phyloP scores from a whole-genome alignment of 2,888 invertebrate species.

The Dendrolimus houi region DNA sequence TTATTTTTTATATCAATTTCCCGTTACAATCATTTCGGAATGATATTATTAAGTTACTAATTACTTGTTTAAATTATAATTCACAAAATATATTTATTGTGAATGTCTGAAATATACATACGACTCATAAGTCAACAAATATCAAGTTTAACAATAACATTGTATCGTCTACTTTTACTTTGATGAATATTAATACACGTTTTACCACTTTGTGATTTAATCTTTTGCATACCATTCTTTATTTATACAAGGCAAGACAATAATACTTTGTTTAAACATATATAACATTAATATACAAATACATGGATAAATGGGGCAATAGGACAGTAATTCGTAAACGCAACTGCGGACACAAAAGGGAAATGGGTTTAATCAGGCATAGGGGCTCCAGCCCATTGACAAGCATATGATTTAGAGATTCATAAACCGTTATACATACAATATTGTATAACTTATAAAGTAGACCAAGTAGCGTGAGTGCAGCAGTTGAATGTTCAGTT shows the following conservation, averaged over 20 bases:
- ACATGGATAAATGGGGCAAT: too few relatives aligned
- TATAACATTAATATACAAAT: too few relatives aligned
- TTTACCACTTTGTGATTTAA: not conserved
- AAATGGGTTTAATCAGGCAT: not conserved
- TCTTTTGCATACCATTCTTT: not conserved
- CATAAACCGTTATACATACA: not conserved
- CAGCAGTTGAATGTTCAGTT: constrained; percentile 31
- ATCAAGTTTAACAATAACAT: not conserved
- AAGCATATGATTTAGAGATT: not conserved
- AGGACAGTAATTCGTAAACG: not conserved
- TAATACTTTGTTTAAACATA: too few relatives aligned
- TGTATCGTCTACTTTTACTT: not conserved
- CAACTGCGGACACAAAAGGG: not conserved
- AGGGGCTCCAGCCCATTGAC: not conserved
- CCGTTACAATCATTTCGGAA: too few relatives aligned
- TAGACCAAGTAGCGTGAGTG: constrained; percentile 1
- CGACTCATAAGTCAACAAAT: not conserved
- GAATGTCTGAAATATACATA: not conserved
- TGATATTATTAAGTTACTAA: too few relatives aligned
- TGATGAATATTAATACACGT: not conserved
- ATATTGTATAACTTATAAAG: not conserved
- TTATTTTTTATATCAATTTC: too few relatives aligned
- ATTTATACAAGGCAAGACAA: too few relatives aligned
- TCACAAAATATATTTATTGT: too few relatives aligned
- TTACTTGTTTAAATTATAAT: too few relatives aligned